phyloP scores from a whole-genome alignment of 2,113 vertebrate genomes.

The Thryonomys swinderianus region DNA sequence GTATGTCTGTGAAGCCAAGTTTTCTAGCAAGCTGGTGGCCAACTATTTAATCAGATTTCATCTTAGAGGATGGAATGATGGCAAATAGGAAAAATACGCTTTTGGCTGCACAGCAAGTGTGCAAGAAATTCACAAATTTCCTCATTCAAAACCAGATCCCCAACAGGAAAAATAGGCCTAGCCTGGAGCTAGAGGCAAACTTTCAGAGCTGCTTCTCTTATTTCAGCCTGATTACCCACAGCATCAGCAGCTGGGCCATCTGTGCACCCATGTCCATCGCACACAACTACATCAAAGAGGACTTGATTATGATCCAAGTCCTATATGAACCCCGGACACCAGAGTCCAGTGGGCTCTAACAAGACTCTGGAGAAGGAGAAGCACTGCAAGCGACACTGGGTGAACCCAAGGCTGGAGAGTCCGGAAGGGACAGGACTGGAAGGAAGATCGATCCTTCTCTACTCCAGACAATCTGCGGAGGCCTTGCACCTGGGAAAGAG shows the following conservation, averaged over 20 bases:
- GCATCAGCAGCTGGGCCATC: constrained; percentile 97
- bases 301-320: constrained; percentile 96
- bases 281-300: constrained; percentile 99
- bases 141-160: constrained; percentile 98
- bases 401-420: background rate
- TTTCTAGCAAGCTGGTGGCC: constrained; percentile 96
- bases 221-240: constrained; percentile 98
- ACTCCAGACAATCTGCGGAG: constrained; percentile 50
- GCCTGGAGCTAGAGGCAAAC: constrained; percentile 95
- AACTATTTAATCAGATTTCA: constrained; percentile 96
- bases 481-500: constrained; percentile 62
- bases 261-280: constrained; percentile 97
- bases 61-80: constrained; percentile 95
- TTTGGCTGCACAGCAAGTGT: constrained; percentile 98
- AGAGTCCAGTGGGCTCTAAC: constrained; percentile 93
- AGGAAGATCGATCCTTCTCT: background rate
- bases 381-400: constrained; percentile 93
- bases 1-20: constrained; percentile 98
- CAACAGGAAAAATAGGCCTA: constrained; percentile 94
- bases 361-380: constrained; percentile 98
- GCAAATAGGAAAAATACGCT: constrained; percentile 97
- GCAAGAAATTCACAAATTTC: constrained; percentile 98
- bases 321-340: constrained; percentile 94
- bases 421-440: constrained; percentile 44
- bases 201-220: constrained; percentile 98